Base-by-base conservation (phyloP, 2,888 invertebrate genomes). In the Dicycla oo region DNA sequence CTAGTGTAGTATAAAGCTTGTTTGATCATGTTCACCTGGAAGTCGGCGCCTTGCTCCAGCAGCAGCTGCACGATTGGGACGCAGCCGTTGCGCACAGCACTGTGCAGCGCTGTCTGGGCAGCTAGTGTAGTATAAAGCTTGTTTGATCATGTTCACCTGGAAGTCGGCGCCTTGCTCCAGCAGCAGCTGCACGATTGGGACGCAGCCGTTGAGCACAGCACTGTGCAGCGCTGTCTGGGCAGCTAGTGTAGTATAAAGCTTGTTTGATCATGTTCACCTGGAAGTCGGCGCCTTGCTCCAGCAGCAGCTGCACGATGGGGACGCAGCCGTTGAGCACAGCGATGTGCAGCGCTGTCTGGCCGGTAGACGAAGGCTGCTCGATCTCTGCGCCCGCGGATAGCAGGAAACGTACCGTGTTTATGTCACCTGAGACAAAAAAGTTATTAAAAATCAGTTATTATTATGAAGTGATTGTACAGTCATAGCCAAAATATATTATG, bases 211-310 rank as follows among this genome's bases (percentile, higher is more conserved):
- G 54, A 94, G 92, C 40, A 96, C 88, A 0, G 97, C 96, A 40
- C 96, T 87, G 87, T 97, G 96, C 57, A 97, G 90, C 5, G 97
- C 92, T 0, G 95, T 94, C 81, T 95, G 95, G 0, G n/a, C n/a
- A n/a, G 49, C 57, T 34, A 58, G 34, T 15, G n/a, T 38, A 23
- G 38, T 11, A 40, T 26, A 11, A 18, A 23, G 18, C 23, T 60
- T 11, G 2, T 60, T 11, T 20, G 7, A 40, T 45, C 20, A 23
- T 43, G 18, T 45, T 53, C 15, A 94, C 95, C 88, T 89, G 75
- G 7, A 93, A 85, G 75, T 95, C 89, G 15, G 96, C 96, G 0
- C 96, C 96, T 61, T 90, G 94, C n/a, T 96, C 96, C 3, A 96
- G 82, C 51, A 97, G 90, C 6, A 94, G 85, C 18, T 92, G 91